Evolutionary conservation across 2,797 vertebrate species (phyloP).

Genomic region (Etheostoma perlongum): DNA sequence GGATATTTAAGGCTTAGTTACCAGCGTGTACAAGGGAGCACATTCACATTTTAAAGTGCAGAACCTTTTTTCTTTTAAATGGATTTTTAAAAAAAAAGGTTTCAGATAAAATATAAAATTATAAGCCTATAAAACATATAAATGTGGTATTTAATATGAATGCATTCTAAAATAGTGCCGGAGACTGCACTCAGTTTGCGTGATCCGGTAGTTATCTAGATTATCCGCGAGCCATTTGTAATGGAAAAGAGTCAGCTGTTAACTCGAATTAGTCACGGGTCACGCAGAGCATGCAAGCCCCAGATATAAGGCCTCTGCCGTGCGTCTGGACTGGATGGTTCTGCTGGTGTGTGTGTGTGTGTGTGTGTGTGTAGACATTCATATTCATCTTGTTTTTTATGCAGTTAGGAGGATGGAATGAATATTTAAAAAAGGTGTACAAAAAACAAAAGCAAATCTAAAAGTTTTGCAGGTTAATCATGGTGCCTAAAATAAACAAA

Average conservation of each 20-base stretch:
- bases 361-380: constrained; percentile 2
- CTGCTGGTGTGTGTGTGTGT: background rate
- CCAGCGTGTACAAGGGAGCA: background rate
- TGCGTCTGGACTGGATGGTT: constrained; percentile 39
- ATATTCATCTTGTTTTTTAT: background rate
- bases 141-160: background rate
- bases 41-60: background rate
- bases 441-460: too few relatives aligned
- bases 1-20: constrained; percentile 15
- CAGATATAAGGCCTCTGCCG: constrained; percentile 63
- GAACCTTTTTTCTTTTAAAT: background rate
- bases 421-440: background rate
- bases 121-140: too few relatives aligned
- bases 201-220: constrained; percentile 82
- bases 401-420: background rate
- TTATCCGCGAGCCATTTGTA: constrained; percentile 83
- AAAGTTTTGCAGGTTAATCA: background rate
- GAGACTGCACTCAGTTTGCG: constrained; percentile 70
- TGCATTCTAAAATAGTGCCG: background rate
- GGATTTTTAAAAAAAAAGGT: background rate
- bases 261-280: constrained; percentile 84
- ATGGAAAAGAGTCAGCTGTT: constrained; percentile 85
- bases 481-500: background rate
- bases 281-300: constrained; percentile 78
- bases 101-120: background rate